A percentile compares a stretch with the other conserved stretches of the same genome.
Conservation (phyloP, 2,113 vertebrate genomes). For the Axis porcinus region DNA sequence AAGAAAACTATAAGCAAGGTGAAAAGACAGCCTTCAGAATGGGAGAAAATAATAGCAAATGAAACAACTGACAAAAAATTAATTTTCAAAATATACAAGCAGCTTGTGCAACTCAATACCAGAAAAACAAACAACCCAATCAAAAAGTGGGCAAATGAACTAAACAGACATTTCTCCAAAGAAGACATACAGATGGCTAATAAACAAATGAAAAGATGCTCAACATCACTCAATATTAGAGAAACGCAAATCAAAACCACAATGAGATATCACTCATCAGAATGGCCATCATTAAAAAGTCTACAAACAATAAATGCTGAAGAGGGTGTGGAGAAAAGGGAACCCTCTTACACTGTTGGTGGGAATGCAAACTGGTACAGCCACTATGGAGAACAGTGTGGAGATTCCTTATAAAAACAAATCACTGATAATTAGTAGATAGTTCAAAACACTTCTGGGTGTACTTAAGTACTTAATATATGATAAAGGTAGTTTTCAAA, state of each 20-base stretch:
- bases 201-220: neutral
- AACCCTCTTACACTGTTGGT: neutral
- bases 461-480: neutral
- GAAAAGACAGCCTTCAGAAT: neutral
- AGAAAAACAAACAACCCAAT: neutral
- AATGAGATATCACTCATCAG: neutral
- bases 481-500: conserved; percentile 12
- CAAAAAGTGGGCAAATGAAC: neutral
- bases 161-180: neutral
- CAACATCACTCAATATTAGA: neutral
- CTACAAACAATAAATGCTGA: neutral
- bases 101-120: neutral
- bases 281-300: neutral
- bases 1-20: neutral
- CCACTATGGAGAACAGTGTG: neutral
- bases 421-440: neutral
- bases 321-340: neutral
- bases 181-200: neutral
- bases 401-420: neutral
- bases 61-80: neutral
- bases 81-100: neutral
- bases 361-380: neutral
- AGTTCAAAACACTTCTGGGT: neutral
- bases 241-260: neutral
- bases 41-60: neutral